Base-by-base conservation (phyloP, 2,797 vertebrate genomes). In the Sebastiscus tertius region DNA sequence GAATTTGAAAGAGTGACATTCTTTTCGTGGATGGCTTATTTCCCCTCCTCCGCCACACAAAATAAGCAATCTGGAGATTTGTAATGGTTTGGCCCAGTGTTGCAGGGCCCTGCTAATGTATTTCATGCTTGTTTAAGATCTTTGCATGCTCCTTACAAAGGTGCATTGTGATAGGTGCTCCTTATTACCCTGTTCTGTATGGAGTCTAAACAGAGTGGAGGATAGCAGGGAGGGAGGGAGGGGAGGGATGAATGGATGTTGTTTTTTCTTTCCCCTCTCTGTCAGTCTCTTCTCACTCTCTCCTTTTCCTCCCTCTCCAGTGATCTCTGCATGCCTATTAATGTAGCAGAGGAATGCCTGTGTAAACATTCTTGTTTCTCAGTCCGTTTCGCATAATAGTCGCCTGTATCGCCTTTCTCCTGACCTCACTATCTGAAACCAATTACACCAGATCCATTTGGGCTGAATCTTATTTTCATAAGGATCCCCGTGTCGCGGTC, bases 361-460 rank as follows among this genome's bases (percentile, higher is more conserved):
- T 98, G 96, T 98, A 99, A 99, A 99, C 98, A 99, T 98, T 98
- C 97, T 95, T 96, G 95, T 98, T 98, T 97, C 94, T 95, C 92
- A 94, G 90, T 92, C 95, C 95, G 93, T 96, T 98, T 96, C 96
- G 95, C 96, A 96, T 97, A 98, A 97, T 97, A 97, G 95, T 95
- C 94, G 97, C 96, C 96, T 94, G 95, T 98, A 97, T 99, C 96
- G 86, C 96, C 97, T 99, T 98, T 97, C 97, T 97, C 95, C 96
- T 97, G 97, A 98, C 97, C 97, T 96, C 92, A 90, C 97, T 98
- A 98, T 99, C 98, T 99, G 98, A 99, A 99, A 98, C 97, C 98
- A 99, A 99, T 98, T 99, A 99, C 96, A 94, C 93, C 95, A 95
- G 97, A 99, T 98, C 97, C 97, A 98, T 98, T 98, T 97, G 97